A percentile compares a stretch with the other conserved stretches of the same genome.
These are phyloP conservation scores for Oxyura jamaicensis DNA, from an alignment of 2,113 vertebrate genomes.

Conservation along the genomic window DNA sequence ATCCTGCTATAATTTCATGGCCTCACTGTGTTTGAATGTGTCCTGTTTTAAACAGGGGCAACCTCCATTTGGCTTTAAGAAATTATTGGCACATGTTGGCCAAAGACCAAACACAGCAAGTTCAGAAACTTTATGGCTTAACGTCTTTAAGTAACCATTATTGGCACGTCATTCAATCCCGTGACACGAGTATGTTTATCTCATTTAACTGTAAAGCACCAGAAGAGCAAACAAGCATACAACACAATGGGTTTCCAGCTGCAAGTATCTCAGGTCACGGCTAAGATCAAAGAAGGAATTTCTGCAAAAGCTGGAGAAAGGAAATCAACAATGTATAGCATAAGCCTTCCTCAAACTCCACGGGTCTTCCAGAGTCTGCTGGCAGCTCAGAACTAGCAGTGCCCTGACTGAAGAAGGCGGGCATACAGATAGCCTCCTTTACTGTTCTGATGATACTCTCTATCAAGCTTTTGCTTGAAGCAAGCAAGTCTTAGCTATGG, in stretches of 20 bases:
- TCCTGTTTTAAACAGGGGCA: not conserved
- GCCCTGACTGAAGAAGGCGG: not conserved
- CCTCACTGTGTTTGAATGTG: not conserved
- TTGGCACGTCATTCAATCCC: not conserved
- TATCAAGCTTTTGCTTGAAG: not conserved
- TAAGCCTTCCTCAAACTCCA: not conserved
- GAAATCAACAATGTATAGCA: not conserved
- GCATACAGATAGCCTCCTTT: not conserved
- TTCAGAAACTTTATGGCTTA: not conserved
- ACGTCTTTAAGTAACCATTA: not conserved
- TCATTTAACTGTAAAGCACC: not conserved
- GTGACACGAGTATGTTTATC: not conserved
- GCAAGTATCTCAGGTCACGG: not conserved
- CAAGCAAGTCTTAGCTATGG: not conserved
- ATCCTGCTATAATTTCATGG: not conserved
- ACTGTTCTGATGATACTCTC: not conserved
- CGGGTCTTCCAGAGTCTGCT: not conserved
- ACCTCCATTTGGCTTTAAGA: no score
- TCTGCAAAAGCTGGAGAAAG: constrained; percentile 2
- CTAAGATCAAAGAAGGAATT: constrained; percentile 22
- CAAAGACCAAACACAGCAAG: not conserved
- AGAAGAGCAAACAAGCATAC: not conserved
- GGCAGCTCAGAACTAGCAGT: not conserved
- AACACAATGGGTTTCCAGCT: not conserved
- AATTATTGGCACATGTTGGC: no score